Conservation (phyloP, 2,797 vertebrate species). For the Adelosebastes latens region DNA sequence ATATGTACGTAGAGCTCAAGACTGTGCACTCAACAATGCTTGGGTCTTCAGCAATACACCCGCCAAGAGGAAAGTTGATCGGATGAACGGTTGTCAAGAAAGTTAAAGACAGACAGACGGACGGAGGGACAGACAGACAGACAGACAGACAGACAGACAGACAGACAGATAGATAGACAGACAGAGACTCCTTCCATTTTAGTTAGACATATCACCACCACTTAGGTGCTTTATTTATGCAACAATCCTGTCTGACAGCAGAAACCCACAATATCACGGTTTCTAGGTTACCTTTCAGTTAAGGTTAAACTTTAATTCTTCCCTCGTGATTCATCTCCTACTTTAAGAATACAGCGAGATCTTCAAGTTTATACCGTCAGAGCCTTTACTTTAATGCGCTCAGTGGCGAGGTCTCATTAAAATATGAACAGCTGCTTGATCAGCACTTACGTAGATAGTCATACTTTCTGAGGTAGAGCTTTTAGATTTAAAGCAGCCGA, state of each 20-base stretch:
- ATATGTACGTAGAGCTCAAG: neutral
- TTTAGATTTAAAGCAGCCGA: slow-evolving; percentile 25
- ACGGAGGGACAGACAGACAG: too few relatives aligned
- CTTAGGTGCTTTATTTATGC: slow-evolving; percentile 6
- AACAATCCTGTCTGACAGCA: neutral
- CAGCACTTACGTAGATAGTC: neutral
- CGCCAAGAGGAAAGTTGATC: neutral
- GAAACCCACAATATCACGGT: neutral
- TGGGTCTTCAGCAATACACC: neutral
- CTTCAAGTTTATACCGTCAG: neutral
- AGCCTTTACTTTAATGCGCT: neutral
- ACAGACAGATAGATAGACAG: neutral
- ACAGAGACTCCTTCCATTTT: neutral
- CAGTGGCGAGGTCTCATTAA: neutral
- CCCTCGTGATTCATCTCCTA: neutral
- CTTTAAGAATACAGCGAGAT: neutral
- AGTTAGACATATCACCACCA: neutral
- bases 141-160: too few relatives aligned
- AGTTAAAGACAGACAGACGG: too few relatives aligned
- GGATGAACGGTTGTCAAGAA: neutral
- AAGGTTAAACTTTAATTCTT: neutral
- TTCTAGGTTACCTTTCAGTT: slow-evolving; percentile 5
- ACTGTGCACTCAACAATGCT: neutral
- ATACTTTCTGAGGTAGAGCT: slow-evolving; percentile 13
- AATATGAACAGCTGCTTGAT: slow-evolving; percentile 18